Conservation (phyloP, 2,113 vertebrate genomes). For the Shinisaurus crocodilurus region DNA sequence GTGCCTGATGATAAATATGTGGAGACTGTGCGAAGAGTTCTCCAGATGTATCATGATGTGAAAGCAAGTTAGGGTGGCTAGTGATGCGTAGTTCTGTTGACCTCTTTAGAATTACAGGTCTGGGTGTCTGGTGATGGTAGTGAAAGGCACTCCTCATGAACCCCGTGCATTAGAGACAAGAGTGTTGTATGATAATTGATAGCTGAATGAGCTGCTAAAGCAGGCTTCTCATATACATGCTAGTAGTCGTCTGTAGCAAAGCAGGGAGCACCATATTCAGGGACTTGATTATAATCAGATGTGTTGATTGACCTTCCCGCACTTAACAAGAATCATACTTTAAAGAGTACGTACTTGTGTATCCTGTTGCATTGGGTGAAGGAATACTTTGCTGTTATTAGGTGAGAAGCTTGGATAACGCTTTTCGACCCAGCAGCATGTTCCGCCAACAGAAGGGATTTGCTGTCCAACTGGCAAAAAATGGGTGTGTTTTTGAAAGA, state of each 20-base stretch:
- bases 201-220: background rate
- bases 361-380: background rate
- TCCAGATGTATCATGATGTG: constrained; percentile 45
- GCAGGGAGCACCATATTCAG: background rate
- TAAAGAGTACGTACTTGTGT: background rate
- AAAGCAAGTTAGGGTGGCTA: constrained; percentile 25
- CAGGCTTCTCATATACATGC: background rate
- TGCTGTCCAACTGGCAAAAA: background rate
- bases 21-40: constrained; percentile 76
- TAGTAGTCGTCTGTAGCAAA: background rate
- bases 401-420: background rate
- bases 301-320: background rate
- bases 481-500: background rate
- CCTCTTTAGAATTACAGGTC: background rate
- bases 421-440: constrained; percentile 2
- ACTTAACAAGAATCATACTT: background rate
- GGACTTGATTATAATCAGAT: background rate
- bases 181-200: background rate
- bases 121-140: background rate
- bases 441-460: background rate
- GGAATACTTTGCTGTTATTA: background rate
- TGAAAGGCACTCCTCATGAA: background rate
- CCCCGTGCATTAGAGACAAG: fast-evolving
- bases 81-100: background rate
- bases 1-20: constrained; percentile 78